Evolutionary conservation across 2,113 vertebrate genomes (phyloP).

Genomic region (Lonchura striata): DNA sequence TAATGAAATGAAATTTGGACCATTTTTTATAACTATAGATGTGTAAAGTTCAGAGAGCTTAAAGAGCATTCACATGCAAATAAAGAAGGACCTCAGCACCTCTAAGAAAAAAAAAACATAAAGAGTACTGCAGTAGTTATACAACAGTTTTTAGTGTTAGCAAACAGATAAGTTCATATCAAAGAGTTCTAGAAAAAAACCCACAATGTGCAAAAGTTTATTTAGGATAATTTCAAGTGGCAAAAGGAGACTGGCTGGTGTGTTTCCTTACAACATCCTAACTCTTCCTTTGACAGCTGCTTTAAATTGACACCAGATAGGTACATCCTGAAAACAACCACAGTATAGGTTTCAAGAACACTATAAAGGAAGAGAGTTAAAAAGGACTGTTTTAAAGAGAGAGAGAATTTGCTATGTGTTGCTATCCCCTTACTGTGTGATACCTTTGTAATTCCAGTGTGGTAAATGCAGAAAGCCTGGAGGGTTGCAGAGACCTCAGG

Average conservation of each 20-base stretch:
- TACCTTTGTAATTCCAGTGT: background rate
- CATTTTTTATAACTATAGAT: background rate
- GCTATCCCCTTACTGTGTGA: background rate
- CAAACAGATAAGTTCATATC: background rate
- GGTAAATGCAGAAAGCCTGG: background rate
- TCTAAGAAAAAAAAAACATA: background rate
- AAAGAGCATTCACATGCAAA: background rate
- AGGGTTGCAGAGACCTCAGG: background rate
- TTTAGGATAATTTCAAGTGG: background rate
- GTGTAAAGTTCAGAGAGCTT: slow-evolving; percentile 21
- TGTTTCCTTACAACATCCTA: background rate
- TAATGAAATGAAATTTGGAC: slow-evolving; percentile 8
- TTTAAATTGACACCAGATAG: background rate
- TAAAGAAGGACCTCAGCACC: background rate
- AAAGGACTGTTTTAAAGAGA: background rate
- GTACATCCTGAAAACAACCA: background rate
- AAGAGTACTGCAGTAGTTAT: background rate
- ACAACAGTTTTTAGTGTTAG: background rate
- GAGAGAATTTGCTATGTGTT: background rate
- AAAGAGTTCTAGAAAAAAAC: background rate
- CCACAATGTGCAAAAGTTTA: background rate
- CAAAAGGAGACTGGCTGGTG: background rate
- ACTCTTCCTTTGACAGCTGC: background rate
- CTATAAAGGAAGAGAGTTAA: background rate
- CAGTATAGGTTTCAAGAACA: background rate